These are phyloP conservation scores for Eurypyga helias DNA, from an alignment of 2,113 vertebrate species.

Conservation along the genomic window DNA sequence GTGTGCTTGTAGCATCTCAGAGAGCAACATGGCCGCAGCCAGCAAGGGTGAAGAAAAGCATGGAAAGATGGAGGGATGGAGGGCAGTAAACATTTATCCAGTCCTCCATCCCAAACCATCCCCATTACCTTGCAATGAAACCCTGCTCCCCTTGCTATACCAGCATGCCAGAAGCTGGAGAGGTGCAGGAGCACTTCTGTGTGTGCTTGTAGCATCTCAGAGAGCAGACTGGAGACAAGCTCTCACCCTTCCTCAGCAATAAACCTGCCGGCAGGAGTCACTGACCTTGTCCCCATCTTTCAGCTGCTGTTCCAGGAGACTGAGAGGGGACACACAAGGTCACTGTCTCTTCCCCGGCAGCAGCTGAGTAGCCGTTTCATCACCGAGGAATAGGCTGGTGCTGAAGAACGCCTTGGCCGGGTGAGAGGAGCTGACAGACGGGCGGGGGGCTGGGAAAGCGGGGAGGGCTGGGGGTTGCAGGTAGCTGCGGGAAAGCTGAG, in stretches of 20 bases:
- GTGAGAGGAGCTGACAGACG: constrained; percentile 42
- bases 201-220: fast-evolving
- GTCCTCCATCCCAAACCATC: not conserved
- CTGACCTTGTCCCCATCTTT: constrained; percentile 65
- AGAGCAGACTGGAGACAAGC: not conserved
- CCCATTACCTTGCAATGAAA: not conserved
- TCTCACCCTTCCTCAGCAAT: not conserved
- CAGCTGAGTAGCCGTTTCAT: constrained; percentile 55
- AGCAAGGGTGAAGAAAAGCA: not conserved
- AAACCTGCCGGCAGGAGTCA: constrained; percentile 38
- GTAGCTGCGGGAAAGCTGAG: not conserved
- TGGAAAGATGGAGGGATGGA: fast-evolving
- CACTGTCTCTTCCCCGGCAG: constrained; percentile 23
- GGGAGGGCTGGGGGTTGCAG: not conserved
- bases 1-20: too few relatives aligned
- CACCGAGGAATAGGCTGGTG: constrained; percentile 52
- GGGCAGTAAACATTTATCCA: not conserved
- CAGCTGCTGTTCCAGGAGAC: constrained; percentile 46
- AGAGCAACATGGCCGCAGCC: fast-evolving
- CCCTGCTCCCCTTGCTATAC: fast-evolving
- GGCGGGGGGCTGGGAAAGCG: not conserved
- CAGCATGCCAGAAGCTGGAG: not conserved
- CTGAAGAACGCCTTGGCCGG: constrained; percentile 21
- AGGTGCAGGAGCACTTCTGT: fast-evolving
- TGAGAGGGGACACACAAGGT: constrained; percentile 51